phyloP scores from a whole-genome alignment of 1,140 invertebrate genomes.

The Oedothorax gibbosus region DNA sequence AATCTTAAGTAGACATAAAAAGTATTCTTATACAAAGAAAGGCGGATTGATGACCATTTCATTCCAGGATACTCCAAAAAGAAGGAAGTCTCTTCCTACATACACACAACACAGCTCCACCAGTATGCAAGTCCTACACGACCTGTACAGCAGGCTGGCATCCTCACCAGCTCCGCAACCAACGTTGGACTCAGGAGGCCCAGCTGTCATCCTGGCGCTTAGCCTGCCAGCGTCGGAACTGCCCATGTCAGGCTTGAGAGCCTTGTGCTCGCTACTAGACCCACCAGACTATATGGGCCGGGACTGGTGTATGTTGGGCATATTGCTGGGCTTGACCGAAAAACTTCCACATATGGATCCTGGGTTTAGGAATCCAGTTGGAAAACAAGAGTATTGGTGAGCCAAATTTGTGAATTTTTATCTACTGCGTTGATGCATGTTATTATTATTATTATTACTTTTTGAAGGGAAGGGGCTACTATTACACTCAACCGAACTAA shows the following conservation, averaged over 20 bases:
- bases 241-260: conserved; percentile 70
- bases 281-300: conserved; percentile 81
- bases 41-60: too few relatives aligned
- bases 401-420: too few relatives aligned
- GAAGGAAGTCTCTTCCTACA: conserved; percentile 17
- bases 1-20: too few relatives aligned
- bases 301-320: conserved; percentile 86
- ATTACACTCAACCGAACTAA: too few relatives aligned
- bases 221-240: conserved; percentile 72
- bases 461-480: too few relatives aligned
- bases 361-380: conserved; percentile 21
- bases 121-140: background rate
- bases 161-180: conserved; percentile 8
- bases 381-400: too few relatives aligned
- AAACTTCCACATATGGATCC: conserved; percentile 72
- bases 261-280: conserved; percentile 76
- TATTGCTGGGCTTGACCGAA: conserved; percentile 77
- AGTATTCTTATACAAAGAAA: too few relatives aligned
- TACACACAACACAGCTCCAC: background rate
- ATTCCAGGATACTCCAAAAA: too few relatives aligned
- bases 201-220: conserved; percentile 66
- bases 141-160: background rate
- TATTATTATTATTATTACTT: too few relatives aligned
- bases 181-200: conserved; percentile 11
- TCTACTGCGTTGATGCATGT: too few relatives aligned